Conservation (phyloP, 2,113 vertebrate genomes). For the Xyrauchen texanus region DNA sequence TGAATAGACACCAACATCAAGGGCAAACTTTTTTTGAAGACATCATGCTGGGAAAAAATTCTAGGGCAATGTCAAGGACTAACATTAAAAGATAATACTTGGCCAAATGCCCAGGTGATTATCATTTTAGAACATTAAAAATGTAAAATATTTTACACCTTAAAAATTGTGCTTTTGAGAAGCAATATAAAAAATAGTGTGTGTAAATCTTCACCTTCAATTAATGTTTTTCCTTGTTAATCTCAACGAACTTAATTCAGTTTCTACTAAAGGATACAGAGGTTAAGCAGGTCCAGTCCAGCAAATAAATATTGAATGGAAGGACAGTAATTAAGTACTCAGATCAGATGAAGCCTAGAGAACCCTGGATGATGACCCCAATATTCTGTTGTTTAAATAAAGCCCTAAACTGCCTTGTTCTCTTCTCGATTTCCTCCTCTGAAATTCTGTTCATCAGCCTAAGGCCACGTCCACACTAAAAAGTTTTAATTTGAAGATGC, state of each 20-base stretch:
- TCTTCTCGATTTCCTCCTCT: constrained; percentile 14
- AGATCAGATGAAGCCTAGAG: constrained; percentile 58
- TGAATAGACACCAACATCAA: constrained; percentile 34
- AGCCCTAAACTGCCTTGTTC: constrained; percentile 21
- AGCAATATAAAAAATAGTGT: neutral
- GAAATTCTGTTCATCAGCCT: neutral
- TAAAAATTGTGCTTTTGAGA: neutral
- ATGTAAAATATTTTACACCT: no score
- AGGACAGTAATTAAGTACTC: constrained; percentile 71
- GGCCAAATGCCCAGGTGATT: neutral
- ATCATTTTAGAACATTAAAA: neutral
- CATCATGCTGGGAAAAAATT: neutral
- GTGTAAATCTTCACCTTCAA: neutral
- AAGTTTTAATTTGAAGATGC: neutral
- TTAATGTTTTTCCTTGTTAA: constrained; percentile 41
- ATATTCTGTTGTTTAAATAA: constrained; percentile 36
- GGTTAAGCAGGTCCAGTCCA: constrained; percentile 70
- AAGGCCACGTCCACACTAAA: neutral
- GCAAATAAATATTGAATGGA: constrained; percentile 73
- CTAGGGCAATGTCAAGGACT: neutral
- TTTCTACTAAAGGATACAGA: constrained; percentile 59
- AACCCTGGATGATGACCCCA: constrained; percentile 43
- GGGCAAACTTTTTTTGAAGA: constrained; percentile 25
- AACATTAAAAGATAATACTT: neutral
- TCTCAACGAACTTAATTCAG: constrained; percentile 56